phyloP scores from a whole-genome alignment of 2,113 vertebrate species.

The Jacana jacana region DNA sequence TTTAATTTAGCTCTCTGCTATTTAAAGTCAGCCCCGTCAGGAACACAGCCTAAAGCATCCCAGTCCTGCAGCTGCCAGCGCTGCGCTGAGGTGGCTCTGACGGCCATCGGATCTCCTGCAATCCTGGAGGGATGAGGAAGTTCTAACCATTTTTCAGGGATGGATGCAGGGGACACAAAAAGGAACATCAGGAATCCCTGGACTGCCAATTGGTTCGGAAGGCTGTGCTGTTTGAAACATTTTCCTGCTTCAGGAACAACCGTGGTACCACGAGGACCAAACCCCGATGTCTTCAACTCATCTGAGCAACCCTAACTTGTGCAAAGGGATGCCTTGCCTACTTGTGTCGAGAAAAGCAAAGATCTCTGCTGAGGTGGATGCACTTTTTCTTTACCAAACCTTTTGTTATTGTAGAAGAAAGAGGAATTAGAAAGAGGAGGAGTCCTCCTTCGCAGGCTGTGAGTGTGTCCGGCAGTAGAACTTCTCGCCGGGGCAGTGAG shows the following conservation, averaged over 20 bases:
- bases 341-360: accelerated
- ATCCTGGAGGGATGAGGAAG: neutral
- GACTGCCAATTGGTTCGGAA: neutral
- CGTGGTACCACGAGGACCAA: neutral
- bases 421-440: neutral
- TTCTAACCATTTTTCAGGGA: neutral
- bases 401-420: neutral
- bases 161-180: neutral
- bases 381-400: neutral
- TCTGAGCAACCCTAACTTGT: neutral
- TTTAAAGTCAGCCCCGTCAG: neutral
- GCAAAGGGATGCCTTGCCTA: neutral
- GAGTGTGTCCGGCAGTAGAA: neutral
- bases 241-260: neutral
- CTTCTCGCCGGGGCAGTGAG: neutral
- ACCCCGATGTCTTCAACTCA: neutral
- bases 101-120: neutral
- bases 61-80: neutral
- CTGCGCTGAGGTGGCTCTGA: neutral
- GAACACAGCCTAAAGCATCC: neutral
- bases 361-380: neutral
- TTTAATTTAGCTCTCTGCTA: neutral
- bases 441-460: neutral
- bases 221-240: neutral
- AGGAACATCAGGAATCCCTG: neutral